Evolutionary conservation across 2,888 invertebrate species (phyloP).

Genomic region (Dioctria rufipes): DNA sequence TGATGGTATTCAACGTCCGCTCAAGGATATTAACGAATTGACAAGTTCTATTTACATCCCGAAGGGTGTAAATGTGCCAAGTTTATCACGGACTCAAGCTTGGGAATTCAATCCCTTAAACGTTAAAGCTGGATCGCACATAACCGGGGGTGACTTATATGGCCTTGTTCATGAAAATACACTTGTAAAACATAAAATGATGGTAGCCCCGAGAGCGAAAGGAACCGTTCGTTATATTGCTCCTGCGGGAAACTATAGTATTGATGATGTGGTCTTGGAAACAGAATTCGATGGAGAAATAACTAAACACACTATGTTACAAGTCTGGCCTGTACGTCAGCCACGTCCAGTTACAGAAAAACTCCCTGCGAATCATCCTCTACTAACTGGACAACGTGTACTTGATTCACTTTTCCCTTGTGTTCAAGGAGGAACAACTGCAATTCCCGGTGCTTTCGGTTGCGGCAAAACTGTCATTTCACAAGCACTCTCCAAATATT

Average conservation of each 20-base stretch:
- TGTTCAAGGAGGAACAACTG: conserved; percentile 98
- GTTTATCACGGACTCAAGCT: conserved; percentile 81
- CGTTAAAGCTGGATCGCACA: conserved; percentile 95
- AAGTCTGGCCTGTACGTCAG: conserved; percentile 99
- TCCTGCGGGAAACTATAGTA: conserved; percentile 92
- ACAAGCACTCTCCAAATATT: conserved; percentile 98
- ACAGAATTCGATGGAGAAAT: conserved; percentile 98
- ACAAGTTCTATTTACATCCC: conserved; percentile 99
- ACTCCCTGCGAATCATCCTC: conserved; percentile 97
- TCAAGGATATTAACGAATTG: conserved; percentile 95
- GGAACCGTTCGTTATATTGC: conserved; percentile 98
- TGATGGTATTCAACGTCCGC: conserved; percentile 99
- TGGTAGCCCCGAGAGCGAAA: conserved; percentile 94
- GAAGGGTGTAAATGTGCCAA: conserved; percentile 97
- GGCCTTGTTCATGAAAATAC: conserved; percentile 98
- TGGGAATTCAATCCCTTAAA: conserved; percentile 96
- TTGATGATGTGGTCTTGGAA: conserved; percentile 95
- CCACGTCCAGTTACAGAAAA: conserved; percentile 98
- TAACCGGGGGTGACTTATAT: conserved; percentile 98
- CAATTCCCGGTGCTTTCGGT: conserved; percentile 99
- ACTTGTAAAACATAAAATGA: conserved; percentile 96
- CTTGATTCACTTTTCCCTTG: conserved; percentile 99
- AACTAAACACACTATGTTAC: conserved; percentile 94
- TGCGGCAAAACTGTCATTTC: conserved; percentile 99
- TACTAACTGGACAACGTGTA: conserved; percentile 98